Conservation (phyloP, 2,113 vertebrate species). For the Tenrec ecaudatus region DNA sequence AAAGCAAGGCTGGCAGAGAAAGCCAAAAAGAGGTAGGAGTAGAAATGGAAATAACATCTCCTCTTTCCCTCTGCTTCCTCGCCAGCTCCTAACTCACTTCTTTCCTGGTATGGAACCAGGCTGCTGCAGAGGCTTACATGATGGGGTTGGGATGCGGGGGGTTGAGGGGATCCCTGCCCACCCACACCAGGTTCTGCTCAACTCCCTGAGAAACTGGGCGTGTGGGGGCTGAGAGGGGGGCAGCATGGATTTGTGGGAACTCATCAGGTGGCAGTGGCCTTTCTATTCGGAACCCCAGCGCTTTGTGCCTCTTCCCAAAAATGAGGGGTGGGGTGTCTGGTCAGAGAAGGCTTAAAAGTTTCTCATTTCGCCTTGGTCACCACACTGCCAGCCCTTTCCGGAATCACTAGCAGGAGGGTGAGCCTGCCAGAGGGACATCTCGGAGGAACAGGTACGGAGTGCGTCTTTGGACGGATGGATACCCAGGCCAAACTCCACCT, state of each 20-base stretch:
- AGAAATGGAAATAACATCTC: constrained; percentile 1
- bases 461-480: constrained; percentile 8
- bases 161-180: background rate
- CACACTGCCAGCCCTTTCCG: background rate
- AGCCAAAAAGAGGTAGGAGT: constrained; percentile 54
- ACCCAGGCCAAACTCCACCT: background rate
- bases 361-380: background rate
- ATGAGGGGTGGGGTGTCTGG: background rate
- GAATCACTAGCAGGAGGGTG: background rate
- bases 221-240: background rate
- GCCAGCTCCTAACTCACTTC: background rate
- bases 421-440: rapidly evolving
- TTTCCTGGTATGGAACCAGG: too few species aligned
- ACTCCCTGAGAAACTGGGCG: background rate
- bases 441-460: background rate
- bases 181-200: background rate
- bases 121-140: too few species aligned
- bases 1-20: constrained; percentile 45
- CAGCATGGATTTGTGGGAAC: background rate
- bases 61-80: constrained; percentile 27
- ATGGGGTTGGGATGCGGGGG: too few species aligned
- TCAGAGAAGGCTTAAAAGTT: background rate
- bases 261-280: background rate
- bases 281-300: background rate
- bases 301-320: background rate